A percentile compares a stretch with the other conserved stretches of the same genome.
These are phyloP conservation scores for Todiramphus saurophagus DNA, from an alignment of 2,113 vertebrate species.

Conservation along the genomic window DNA sequence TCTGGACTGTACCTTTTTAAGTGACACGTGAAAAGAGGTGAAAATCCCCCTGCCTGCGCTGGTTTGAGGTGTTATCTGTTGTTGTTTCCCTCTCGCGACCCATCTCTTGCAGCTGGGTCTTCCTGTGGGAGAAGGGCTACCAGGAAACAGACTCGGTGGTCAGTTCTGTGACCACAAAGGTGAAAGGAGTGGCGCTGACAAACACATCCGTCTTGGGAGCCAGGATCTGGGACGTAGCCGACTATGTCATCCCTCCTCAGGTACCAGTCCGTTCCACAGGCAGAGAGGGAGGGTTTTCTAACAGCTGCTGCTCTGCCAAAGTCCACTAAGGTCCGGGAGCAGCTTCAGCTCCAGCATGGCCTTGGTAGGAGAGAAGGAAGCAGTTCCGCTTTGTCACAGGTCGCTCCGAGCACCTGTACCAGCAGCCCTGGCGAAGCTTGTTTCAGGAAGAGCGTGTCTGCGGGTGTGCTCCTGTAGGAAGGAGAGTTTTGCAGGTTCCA, in stretches of 20 bases:
- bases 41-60: neutral
- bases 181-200: conserved; percentile 82
- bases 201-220: conserved; percentile 76
- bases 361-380: neutral
- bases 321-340: neutral
- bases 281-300: neutral
- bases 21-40: neutral
- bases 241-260: conserved; percentile 90
- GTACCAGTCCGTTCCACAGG: conserved; percentile 33
- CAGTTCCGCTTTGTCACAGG: neutral
- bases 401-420: neutral
- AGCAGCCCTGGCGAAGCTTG: neutral
- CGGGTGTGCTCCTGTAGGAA: neutral
- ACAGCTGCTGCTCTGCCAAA: neutral
- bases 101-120: conserved; percentile 84
- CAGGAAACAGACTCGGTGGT: conserved; percentile 85
- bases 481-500: neutral
- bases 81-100: neutral
- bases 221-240: conserved; percentile 87
- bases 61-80: neutral
- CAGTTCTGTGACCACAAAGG: conserved; percentile 84
- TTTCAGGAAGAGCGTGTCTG: neutral
- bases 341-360: neutral
- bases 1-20: neutral
- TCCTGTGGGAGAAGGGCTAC: conserved; percentile 90